Evolutionary conservation across 2,888 invertebrate genomes (phyloP), one percentile per base, ranked within the genome.

Genomic region (Pocota personata): DNA sequence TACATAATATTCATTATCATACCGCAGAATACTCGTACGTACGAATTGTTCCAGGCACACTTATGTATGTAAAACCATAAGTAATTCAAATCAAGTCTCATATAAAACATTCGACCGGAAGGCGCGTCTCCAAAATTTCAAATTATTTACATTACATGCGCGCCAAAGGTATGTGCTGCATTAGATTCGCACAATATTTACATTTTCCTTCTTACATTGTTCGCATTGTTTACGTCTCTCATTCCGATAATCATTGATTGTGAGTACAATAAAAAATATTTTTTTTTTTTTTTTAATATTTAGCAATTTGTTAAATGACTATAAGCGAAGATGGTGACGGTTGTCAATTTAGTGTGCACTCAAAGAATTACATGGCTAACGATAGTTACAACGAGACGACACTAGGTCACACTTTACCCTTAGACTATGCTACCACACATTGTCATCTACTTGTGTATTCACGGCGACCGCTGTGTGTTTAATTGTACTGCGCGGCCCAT

Each of bases 401-500:
- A 84, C 80, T 84, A 80, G 84, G 84, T 84, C 84, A 84, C 64
- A 84, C 69, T 84, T 75, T 84, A 84, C 84, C 80, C 84, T 83
- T 83, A 83, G 80, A 75, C 27, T 67, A 32, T 27, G 50, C 40
- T 60, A 32, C 48, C 37, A 67, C 72, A 73, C 64, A 50, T 69
- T 64, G 75, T 83, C 84, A 71, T 80, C 84, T 75, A 84, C 75
- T 84, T 84, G 84, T 84, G 84, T 80, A 84, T 84, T 69, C 80
- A 84, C 80, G 80, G 80, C 84, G 52, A 80, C 69, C 75, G 71
- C 57, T 84, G 84, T 84, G 50, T 86, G 80, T 84, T 86, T 80
- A 82, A 82, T 82, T 82, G 86, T 86, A 86, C 86, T 82, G 82
- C 80, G 80, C 84, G 87, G 82, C 87, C 88, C 84, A 88, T 88